phyloP scores from a whole-genome alignment of 2,888 invertebrate species.

The Yponomeuta cagnagella region DNA sequence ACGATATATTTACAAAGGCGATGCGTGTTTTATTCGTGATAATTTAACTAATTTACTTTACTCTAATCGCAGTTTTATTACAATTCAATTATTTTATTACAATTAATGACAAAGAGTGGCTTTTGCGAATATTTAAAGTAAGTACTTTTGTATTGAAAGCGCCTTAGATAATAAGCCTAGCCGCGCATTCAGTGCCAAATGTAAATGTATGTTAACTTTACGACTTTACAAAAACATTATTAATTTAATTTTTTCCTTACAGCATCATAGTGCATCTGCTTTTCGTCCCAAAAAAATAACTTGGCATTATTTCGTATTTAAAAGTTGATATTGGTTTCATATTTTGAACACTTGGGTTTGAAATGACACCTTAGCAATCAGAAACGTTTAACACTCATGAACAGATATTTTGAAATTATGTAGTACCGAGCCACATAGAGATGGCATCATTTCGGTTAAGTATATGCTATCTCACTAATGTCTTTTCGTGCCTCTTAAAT shows the following conservation, averaged over 20 bases:
- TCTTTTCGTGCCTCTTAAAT: conserved; percentile 55
- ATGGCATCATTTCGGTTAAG: conserved; percentile 9
- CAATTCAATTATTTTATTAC: conserved; percentile 13
- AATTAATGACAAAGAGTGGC: conserved; percentile 14
- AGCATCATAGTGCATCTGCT: too few species aligned
- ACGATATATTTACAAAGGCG: conserved; percentile 52
- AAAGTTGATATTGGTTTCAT: neutral
- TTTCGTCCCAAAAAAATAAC: neutral
- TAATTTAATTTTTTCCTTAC: neutral
- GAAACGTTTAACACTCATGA: neutral
- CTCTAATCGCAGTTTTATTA: neutral
- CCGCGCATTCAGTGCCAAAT: neutral
- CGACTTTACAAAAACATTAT: neutral
- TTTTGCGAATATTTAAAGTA: neutral
- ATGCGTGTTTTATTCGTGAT: conserved; percentile 32
- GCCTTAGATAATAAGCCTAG: neutral
- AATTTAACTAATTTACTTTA: conserved; percentile 20
- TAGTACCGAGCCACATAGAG: neutral
- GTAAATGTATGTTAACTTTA: neutral
- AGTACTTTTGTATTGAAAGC: neutral
- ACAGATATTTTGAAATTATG: neutral
- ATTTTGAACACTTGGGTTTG: neutral
- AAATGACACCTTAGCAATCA: neutral
- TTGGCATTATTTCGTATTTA: neutral
- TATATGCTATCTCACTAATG: conserved; percentile 59